A percentile compares a stretch with the other conserved stretches of the same genome.
Evolutionary conservation across 2,113 vertebrate genomes (phyloP).

Genomic region (Castor canadensis): DNA sequence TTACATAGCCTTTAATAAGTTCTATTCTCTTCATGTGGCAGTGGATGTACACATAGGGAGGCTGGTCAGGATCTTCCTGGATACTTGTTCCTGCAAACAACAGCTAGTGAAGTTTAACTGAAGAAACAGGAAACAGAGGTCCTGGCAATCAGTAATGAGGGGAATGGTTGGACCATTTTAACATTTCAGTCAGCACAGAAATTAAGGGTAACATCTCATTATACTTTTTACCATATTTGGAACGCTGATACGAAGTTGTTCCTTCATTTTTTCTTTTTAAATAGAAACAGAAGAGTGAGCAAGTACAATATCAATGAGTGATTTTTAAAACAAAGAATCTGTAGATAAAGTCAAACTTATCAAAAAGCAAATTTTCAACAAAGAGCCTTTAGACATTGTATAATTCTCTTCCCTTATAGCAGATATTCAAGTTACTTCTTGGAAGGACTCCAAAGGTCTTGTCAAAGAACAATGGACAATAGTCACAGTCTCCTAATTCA

Average conservation of each 20-base stretch:
- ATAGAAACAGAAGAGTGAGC: constrained; percentile 8
- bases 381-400: constrained; percentile 26
- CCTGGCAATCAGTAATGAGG: background rate
- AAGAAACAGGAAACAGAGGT: background rate
- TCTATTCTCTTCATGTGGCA: background rate
- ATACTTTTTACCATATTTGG: background rate
- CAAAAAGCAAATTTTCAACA: constrained; percentile 40
- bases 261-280: background rate
- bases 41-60: background rate
- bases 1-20: background rate
- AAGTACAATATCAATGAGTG: background rate
- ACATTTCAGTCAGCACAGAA: background rate
- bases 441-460: background rate
- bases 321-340: constrained; percentile 40
- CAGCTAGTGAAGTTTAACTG: background rate
- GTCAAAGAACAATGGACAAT: constrained; percentile 35
- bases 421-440: constrained; percentile 44
- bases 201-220: background rate
- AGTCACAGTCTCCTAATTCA: background rate
- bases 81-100: background rate
- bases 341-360: constrained; percentile 29
- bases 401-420: constrained; percentile 28
- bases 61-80: background rate
- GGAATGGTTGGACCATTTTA: background rate
- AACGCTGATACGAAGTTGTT: background rate